Conservation (phyloP, 2,797 vertebrate genomes). For the Naso thynnoides region DNA sequence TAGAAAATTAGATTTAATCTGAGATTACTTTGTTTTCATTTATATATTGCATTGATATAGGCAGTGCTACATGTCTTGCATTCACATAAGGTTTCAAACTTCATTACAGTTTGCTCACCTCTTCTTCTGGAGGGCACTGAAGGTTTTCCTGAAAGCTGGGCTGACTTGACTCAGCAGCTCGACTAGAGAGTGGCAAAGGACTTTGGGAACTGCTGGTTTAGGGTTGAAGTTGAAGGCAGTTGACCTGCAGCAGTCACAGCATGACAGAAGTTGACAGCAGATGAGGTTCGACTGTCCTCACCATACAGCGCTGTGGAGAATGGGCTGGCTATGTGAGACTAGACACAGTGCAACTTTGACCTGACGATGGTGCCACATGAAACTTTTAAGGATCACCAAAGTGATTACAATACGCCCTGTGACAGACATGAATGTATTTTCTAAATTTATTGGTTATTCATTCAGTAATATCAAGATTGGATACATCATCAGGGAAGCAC, state of each 20-base stretch:
- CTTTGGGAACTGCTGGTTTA: slow-evolving; percentile 92
- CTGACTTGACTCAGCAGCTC: slow-evolving; percentile 96
- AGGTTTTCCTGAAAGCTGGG: slow-evolving; percentile 95
- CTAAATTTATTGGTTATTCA: neutral
- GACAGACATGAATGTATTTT: too few species aligned
- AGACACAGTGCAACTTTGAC: too few species aligned
- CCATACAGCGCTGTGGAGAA: neutral
- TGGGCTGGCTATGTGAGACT: neutral
- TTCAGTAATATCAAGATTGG: neutral
- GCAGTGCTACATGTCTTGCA: neutral
- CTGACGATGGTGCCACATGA: neutral
- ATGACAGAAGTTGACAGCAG: neutral
- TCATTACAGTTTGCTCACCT: slow-evolving; percentile 80
- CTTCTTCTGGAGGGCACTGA: slow-evolving; percentile 91
- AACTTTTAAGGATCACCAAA: too few species aligned
- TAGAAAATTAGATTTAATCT: neutral
- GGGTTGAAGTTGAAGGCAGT: slow-evolving; percentile 95
- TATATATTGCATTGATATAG: neutral
- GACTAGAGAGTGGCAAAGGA: slow-evolving; percentile 94
- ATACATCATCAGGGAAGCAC: neutral
- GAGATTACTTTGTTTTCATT: neutral
- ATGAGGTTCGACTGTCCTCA: neutral
- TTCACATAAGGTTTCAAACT: neutral
- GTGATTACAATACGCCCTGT: neutral
- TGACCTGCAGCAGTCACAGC: slow-evolving; percentile 83